Base-by-base conservation (phyloP, 2,888 invertebrate genomes). In the Hirtodrosophila histrioides region DNA sequence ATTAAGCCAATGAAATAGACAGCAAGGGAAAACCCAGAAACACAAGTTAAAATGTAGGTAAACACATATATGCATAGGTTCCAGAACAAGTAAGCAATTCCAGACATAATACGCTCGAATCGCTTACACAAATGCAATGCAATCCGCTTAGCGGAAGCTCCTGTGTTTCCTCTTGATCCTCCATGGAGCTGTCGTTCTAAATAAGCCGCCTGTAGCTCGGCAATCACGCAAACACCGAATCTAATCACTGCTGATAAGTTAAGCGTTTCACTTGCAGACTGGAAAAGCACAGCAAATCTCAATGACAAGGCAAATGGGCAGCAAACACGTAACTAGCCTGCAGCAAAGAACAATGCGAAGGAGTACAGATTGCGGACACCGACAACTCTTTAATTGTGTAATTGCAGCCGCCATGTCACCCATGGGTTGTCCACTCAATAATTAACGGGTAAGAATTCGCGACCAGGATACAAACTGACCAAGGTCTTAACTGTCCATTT, bases 201-300 rank as follows among this genome's bases (percentile, higher is more conserved):
- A n/a, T 43, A 23, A 35, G 40, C 23, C 36, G 11, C 12, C 40
- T 40, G 37, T 29, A 17, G 27, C 49, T 54, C 29, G 41, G 55
- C 63, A 65, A 75, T 60, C 61, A 66, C 51, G 50, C 55, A 55
- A 65, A 50, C 8, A 60, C 56, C 40, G 41, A 53, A 49, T 72
- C 75, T 80, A 84, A 84, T 78, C 81, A 81, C 60, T 65, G 58
- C 70, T 69, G 77, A 70, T 84, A 75, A 69, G 64, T 62, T 86
- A 86, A 82, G 68, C 75, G 80, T 57, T 57, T 67, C 44, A 67
- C 41, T 49, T 51, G 33, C 55, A 62, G 39, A 45, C 48, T 39
- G 45, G 0, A 24, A 54, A 46, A 46, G 55, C 37, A 60, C 43
- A 64, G 50, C 46, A 54, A 49, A 54, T 24, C 58, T 36, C 9